A percentile compares a stretch with the other conserved stretches of the same genome.
Conservation (phyloP, 1,140 invertebrate genomes). For the Cataglyphis hispanica region DNA sequence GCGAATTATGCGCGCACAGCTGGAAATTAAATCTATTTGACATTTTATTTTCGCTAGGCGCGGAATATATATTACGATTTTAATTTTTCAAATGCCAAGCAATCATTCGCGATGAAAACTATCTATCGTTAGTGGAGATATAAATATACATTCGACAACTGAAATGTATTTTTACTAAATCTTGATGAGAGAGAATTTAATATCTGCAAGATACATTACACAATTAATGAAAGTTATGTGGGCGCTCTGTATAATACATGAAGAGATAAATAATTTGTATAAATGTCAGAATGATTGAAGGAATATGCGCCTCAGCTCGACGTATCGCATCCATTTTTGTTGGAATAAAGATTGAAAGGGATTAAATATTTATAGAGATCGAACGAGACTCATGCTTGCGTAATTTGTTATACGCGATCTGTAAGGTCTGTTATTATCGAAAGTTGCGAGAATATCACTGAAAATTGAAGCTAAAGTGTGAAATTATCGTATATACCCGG, state of each 20-base stretch:
- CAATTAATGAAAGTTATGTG: constrained; percentile 6
- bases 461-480: constrained; percentile 27
- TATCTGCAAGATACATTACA: background rate
- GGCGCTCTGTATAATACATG: too few species aligned
- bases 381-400: constrained; percentile 1
- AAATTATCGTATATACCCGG: background rate
- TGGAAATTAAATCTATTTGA: background rate
- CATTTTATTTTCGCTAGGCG: background rate
- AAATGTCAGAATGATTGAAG: background rate
- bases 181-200: background rate
- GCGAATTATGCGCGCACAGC: background rate
- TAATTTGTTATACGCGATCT: constrained; percentile 30
- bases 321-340: background rate
- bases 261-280: constrained; percentile 16
- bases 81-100: constrained; percentile 10
- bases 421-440: constrained; percentile 3
- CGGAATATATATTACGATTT: background rate
- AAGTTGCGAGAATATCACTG: constrained; percentile 1
- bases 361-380: constrained; percentile 46
- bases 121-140: background rate
- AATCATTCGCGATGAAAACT: background rate
- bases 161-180: constrained; percentile 10
- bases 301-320: background rate
- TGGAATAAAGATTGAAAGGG: constrained; percentile 22
- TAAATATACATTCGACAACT: background rate